Percentiles rank a stretch among this genome's conserved stretches.
phyloP scores from a whole-genome alignment of 2,888 invertebrate species.

The Drosophila recens region DNA sequence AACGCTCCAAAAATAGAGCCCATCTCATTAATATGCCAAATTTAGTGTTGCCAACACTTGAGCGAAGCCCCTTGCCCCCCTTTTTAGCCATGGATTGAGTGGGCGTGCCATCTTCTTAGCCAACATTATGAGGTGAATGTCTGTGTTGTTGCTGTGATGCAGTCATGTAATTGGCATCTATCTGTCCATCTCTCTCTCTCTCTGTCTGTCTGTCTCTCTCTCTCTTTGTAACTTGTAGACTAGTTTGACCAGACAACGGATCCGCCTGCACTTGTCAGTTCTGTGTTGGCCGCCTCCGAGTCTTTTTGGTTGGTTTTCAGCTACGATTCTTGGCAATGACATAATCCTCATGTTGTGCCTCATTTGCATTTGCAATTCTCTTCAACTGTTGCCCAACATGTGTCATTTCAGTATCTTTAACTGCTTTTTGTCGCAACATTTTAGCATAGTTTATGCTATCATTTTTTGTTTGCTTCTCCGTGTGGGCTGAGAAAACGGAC shows the following conservation, averaged over 20 bases:
- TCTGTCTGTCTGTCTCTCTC: not conserved
- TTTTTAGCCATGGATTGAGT: constrained; percentile 7
- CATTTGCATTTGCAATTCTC: constrained; percentile 55
- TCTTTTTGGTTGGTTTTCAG: constrained; percentile 11
- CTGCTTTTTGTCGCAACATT: constrained; percentile 30
- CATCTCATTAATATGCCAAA: constrained; percentile 68
- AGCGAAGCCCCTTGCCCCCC: not conserved
- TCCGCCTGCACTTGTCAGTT: constrained; percentile 66
- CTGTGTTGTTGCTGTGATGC: constrained; percentile 39
- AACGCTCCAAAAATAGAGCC: constrained; percentile 68
- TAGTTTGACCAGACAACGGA: constrained; percentile 61
- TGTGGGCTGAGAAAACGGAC: constrained; percentile 41
- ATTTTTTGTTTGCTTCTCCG: constrained; percentile 11
- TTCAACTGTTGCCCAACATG: constrained; percentile 42
- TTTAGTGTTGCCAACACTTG: constrained; percentile 61
- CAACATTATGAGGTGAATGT: constrained; percentile 49
- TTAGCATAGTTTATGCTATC: constrained; percentile 54
- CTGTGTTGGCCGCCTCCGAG: constrained; percentile 34
- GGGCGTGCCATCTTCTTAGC: constrained; percentile 50
- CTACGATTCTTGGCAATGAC: constrained; percentile 64
- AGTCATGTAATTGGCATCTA: constrained; percentile 74
- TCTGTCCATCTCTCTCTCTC: not conserved
- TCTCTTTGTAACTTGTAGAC: constrained; percentile 37
- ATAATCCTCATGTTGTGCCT: constrained; percentile 53
- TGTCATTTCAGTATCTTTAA: constrained; percentile 46